Evolutionary conservation across 2,113 vertebrate species (phyloP).

Genomic region (Arothron firmamentum): DNA sequence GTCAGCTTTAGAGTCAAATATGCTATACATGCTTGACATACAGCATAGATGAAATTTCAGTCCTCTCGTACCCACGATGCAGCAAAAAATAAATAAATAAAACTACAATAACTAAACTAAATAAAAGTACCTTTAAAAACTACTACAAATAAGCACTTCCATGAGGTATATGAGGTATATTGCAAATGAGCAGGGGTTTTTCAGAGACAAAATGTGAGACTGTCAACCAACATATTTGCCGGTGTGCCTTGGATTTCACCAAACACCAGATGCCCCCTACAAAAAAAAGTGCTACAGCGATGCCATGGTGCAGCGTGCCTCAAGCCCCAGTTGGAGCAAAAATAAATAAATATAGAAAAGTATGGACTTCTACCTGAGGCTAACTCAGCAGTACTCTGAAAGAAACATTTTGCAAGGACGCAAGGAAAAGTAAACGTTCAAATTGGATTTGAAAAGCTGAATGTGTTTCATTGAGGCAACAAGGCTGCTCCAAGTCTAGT

Average conservation of each 20-base stretch:
- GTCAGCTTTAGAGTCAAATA: no score
- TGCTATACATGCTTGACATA: no score
- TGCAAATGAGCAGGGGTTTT: no score
- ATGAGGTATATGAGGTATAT: no score
- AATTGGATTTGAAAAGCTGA: not conserved
- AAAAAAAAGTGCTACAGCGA: constrained; percentile 34
- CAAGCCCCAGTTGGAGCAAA: not conserved
- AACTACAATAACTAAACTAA: no score
- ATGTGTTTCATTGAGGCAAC: no score
- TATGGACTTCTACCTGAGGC: constrained; percentile 3
- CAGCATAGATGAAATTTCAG: no score
- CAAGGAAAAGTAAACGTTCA: not conserved
- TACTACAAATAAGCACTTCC: no score
- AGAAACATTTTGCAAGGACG: not conserved
- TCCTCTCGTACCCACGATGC: no score
- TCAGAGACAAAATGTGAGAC: constrained; percentile 39
- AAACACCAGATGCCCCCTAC: constrained; percentile 36
- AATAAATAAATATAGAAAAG: constrained; percentile 10
- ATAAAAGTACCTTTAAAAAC: no score
- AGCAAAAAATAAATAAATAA: no score
- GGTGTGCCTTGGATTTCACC: constrained; percentile 34
- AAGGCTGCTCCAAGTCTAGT: no score
- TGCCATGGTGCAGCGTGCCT: not conserved
- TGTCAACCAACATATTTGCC: constrained; percentile 35
- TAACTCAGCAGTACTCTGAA: not conserved